Percentiles rank a stretch among this genome's conserved stretches.
phyloP scores from a whole-genome alignment of 2,113 vertebrate species.

The Cyanistes caeruleus region DNA sequence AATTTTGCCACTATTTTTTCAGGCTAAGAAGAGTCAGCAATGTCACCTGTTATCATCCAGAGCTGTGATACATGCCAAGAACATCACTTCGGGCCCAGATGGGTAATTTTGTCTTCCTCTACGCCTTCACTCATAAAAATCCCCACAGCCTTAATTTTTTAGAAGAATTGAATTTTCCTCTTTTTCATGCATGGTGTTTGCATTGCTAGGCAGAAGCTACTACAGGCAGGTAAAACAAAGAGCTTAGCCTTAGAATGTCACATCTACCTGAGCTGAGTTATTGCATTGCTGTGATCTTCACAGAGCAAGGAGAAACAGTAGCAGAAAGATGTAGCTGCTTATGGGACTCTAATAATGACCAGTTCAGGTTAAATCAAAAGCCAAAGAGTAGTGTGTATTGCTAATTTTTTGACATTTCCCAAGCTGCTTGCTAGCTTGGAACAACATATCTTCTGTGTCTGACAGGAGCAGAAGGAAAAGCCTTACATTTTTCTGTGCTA shows the following conservation, averaged over 20 bases:
- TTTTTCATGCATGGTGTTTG: neutral
- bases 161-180: neutral
- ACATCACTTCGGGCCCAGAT: neutral
- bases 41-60: accelerated
- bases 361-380: neutral
- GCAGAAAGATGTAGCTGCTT: neutral
- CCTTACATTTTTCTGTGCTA: neutral
- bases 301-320: neutral
- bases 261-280: neutral
- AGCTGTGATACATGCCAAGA: neutral
- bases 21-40: neutral
- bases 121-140: neutral
- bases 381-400: neutral
- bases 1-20: neutral
- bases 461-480: neutral
- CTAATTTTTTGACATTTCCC: neutral
- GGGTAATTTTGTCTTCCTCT: neutral
- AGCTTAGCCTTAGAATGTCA: neutral
- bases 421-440: neutral
- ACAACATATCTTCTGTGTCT: neutral
- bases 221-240: neutral
- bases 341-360: neutral
- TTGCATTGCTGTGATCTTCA: neutral
- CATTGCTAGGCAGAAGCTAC: neutral
- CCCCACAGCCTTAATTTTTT: neutral